Base-by-base conservation (phyloP, 2,888 invertebrate species). In the Lithophane socia region DNA sequence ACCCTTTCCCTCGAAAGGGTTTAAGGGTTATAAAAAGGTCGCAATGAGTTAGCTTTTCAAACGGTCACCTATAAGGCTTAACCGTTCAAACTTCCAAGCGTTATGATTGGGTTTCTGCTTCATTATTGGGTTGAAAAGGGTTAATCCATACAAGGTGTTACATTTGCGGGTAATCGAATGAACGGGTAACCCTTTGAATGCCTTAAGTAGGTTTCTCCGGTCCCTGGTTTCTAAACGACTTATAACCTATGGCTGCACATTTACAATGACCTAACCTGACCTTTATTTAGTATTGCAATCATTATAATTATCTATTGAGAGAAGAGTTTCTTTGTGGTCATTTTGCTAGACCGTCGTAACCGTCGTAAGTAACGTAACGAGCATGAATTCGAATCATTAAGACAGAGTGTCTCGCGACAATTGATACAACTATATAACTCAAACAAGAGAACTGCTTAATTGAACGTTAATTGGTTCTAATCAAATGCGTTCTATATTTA, bases 401-500 rank as follows among this genome's bases (percentile, higher is more conserved):
- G 91, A 91, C 83, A 90, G 89, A 91, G 90, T 86, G 92, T 88
- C 92, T 91, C 90, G 93, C 93, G 93, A 93, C 94, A 95, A 94
- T 95, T 95, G 94, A 92, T 90, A 90, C 91, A 89, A 90, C 92
- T 90, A 90, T 92, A 91, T 91, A 90, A 91, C 90, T 89, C 91
- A 93, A 94, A 93, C 93, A 92, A 94, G 94, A 93, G 94, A 92
- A 92, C 93, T 91, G 93, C 93, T 96, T 95, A 96, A 96, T 96
- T 95, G 94, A 92, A 93, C 92, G 92, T 96, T 96, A 96, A 96
- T 96, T 96, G 96, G 90, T 92, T 95, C 91, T 96, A 96, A 96
- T 96, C 95, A 95, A 96, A 95, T 94, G 95, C 94, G 95, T 96
- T 95, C 95, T 95, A 96, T 95, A 95, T 96, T 95, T 95, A 96